Evolutionary conservation across 2,797 vertebrate genomes (phyloP), one percentile per base, ranked within the genome.

Genomic region (Amblyraja radiata): DNA sequence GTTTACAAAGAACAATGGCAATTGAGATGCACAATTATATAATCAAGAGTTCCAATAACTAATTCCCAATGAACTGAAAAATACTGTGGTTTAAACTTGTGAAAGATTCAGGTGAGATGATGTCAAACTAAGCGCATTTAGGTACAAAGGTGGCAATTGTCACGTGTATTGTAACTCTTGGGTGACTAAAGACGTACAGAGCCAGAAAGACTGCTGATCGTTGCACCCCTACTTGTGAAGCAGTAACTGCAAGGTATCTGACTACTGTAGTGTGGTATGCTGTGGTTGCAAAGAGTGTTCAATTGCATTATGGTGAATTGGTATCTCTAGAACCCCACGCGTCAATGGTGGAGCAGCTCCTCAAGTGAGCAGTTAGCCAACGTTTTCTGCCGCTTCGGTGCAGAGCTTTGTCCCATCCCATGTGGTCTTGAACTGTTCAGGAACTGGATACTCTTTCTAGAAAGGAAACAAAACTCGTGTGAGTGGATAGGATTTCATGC

Each of bases 371-470:
- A 90, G 94, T 97, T 96, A 99, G 93, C 97, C 98, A 95, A 99
- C 97, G 6, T 99, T 99, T 96, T 99, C 98, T 84, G 97, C 97
- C 93, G 99, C 98, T 94, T 99, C 98, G 93, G 99, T 99, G 96
- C 98, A 96, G 96, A 99, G 95, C 95, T 97, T 98, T 94, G 97
- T 97, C 93, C 98, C 98, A 92, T 98, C 96, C 99, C 99, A 99
- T 28, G 97, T 94, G 0, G 98, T 99, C 97, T 99, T 99, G 96
- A 98, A 99, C 97, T 99, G 98, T 95, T 99, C 99, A 8, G 98
- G 99, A 94, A 99, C 96, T 0, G 99, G 98, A 95, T 98, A 98
- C 97, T 99, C 99, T 96, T 96, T 98, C 99, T 99, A 97, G 94
- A 93, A 94, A 94, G 93, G 93, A 95, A 90, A 94, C 77, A 95